Base-by-base conservation (phyloP, 2,888 invertebrate genomes). In the Drosophila pseudotalamancana region DNA sequence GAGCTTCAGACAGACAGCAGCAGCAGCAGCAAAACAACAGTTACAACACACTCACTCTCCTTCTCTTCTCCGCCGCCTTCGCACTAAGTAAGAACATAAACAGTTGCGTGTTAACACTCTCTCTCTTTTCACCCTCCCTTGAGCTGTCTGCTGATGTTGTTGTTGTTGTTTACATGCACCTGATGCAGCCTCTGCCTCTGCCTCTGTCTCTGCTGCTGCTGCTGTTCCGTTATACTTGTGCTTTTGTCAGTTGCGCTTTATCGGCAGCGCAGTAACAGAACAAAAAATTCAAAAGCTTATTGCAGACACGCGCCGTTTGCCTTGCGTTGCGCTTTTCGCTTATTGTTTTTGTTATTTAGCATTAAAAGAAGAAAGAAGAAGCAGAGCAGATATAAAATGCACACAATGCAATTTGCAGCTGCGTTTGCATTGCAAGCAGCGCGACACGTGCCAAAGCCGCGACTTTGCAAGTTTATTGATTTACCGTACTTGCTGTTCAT, bases 391-490 rank as follows among this genome's bases (percentile, higher is more conserved):
- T 25, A 35, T 45, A 35, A 53, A 60, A 40, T 48, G 71, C 56
- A 71, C 12, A 66, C 49, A 49, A 23, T 59, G 56, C 48, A 45
- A 35, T 37, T 60, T 60, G 37, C 49, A 49, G 49, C 66, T 65
- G 66, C 66, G 57, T 65, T 48, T 51, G 66, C 46, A 16, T 63
- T 23, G 42, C 55, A 12, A 34, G 3, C 27, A 18, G 23, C 40
- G 35, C 51, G 68, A 62, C 71, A 71, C 71, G 71, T 71, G 71
- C 74, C 70, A 66, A 48, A 66, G 66, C 34, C 48, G 35, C 55
- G 31, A 61, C 42, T 59, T 56, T 64, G 50, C 48, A 31, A 65
- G 31, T 70, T 71, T 70, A 73, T 75, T 75, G 76, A 75, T 73
- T 73, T 70, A 61, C 54, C 53, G 51, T 65, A 56, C 27, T 31